Percentiles rank a stretch among this genome's conserved stretches.
phyloP scores from a whole-genome alignment of 2,113 vertebrate species.

The Aviceda subcristata region DNA sequence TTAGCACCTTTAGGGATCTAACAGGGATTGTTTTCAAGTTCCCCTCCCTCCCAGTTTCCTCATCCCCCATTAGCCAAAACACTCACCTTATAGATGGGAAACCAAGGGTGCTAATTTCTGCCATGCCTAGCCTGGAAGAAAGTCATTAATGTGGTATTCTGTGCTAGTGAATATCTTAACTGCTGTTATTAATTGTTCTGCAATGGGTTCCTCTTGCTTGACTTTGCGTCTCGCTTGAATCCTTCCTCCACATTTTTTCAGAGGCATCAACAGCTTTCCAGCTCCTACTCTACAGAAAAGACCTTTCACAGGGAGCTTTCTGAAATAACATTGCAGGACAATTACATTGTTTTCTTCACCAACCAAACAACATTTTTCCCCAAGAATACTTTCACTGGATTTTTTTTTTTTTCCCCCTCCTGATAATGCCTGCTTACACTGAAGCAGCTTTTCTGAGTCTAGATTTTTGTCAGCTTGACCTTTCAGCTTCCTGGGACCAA shows the following conservation, averaged over 20 bases:
- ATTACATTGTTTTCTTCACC: neutral
- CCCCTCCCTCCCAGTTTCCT: neutral
- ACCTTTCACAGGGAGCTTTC: neutral
- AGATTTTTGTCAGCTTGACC: slow-evolving; percentile 32
- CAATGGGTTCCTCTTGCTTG: neutral
- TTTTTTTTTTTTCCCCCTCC: neutral
- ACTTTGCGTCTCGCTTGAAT: neutral
- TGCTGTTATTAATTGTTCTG: neutral
- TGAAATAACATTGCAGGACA: neutral
- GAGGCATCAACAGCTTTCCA: neutral
- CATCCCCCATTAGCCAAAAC: neutral
- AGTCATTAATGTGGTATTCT: neutral
- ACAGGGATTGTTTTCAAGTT: neutral
- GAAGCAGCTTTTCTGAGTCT: neutral
- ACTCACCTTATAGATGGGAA: neutral
- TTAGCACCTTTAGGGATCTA: neutral
- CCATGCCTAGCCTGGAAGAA: neutral
- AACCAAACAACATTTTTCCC: neutral
- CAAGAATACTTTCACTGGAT: neutral
- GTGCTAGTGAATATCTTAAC: neutral
- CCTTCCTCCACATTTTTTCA: neutral
- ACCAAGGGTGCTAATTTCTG: neutral
- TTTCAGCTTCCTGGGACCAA: neutral
- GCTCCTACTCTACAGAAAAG: neutral
- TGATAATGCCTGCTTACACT: neutral